Conservation (phyloP, 37 sponge, comb jelly and placozoan species). For the Haliclona indistincta region DNA sequence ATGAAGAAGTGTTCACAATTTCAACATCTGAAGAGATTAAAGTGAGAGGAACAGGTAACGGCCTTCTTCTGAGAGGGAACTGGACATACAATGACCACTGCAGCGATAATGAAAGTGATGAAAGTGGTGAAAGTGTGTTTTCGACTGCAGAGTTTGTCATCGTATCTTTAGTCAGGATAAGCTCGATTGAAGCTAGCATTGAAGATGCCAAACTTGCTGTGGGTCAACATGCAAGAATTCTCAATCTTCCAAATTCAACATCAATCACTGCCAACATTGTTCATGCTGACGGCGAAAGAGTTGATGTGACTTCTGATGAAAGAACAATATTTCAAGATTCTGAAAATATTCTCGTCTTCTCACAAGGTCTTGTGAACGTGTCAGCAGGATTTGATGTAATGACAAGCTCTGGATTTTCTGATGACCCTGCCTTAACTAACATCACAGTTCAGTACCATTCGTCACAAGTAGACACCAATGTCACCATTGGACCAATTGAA, state of each 20-base stretch:
- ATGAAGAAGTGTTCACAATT: conserved; percentile 30
- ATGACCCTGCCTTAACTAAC: neutral
- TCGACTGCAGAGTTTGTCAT: conserved; percentile 15
- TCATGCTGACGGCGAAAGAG: conserved; percentile 34
- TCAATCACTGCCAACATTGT: conserved; percentile 9
- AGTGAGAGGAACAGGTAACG: conserved; percentile 42
- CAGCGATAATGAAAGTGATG: no score
- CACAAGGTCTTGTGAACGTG: neutral
- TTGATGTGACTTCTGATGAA: conserved; percentile 8
- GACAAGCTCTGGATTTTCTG: no score
- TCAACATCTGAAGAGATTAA: neutral
- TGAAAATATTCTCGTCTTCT: neutral
- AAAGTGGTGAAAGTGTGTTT: neutral
- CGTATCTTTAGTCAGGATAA: conserved; percentile 13
- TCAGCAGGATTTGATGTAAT: neutral
- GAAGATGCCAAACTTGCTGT: conserved; percentile 11
- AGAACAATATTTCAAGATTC: neutral
- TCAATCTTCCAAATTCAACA: conserved; percentile 25
- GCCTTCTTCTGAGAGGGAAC: conserved; percentile 20
- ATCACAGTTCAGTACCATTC: conserved; percentile 23
- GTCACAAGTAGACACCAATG: neutral
- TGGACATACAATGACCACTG: neutral
- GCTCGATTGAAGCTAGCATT: conserved; percentile 1
- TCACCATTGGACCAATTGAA: neutral
- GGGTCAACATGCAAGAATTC: neutral